A percentile compares a stretch with the other conserved stretches of the same genome.
Conservation (phyloP, 2,888 invertebrate genomes). For the Andrena chrysosceles region DNA sequence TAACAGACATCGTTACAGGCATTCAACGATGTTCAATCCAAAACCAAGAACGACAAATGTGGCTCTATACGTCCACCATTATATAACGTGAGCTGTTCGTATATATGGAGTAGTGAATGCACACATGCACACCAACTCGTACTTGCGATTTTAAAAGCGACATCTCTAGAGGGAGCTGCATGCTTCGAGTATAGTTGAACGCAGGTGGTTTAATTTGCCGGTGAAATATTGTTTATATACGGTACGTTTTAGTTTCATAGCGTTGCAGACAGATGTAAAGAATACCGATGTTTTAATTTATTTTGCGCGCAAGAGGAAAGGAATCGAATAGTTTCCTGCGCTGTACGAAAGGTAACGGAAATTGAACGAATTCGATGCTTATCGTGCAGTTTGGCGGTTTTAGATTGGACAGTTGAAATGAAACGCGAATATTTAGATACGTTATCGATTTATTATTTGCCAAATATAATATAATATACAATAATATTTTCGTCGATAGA, state of each 20-base stretch:
- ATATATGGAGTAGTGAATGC: neutral
- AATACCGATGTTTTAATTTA: too few relatives aligned
- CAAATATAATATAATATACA: slow-evolving; percentile 1
- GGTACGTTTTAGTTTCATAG: too few relatives aligned
- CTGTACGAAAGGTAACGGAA: neutral
- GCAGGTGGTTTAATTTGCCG: neutral
- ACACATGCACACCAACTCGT: neutral
- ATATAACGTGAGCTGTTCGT: slow-evolving; percentile 45
- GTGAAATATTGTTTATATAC: too few relatives aligned
- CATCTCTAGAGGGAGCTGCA: slow-evolving; percentile 45
- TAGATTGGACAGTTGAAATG: neutral
- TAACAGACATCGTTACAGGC: slow-evolving; percentile 61
- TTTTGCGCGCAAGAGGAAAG: too few relatives aligned
- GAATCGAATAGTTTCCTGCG: too few relatives aligned
- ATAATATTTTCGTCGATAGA: slow-evolving; percentile 9
- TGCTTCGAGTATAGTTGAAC: neutral
- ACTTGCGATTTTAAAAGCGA: slow-evolving; percentile 23
- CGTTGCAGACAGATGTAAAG: too few relatives aligned
- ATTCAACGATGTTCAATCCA: slow-evolving; percentile 16
- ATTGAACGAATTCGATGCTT: neutral
- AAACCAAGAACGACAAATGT: slow-evolving; percentile 44
- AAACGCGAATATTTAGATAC: neutral
- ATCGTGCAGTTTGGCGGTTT: neutral
- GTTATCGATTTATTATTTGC: slow-evolving; percentile 28
- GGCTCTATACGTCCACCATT: slow-evolving; percentile 45